Percentiles rank a stretch among this genome's conserved stretches.
These are phyloP conservation scores for Aulostomus chinensis DNA, from an alignment of 2,797 vertebrate genomes.

Conservation along the genomic window DNA sequence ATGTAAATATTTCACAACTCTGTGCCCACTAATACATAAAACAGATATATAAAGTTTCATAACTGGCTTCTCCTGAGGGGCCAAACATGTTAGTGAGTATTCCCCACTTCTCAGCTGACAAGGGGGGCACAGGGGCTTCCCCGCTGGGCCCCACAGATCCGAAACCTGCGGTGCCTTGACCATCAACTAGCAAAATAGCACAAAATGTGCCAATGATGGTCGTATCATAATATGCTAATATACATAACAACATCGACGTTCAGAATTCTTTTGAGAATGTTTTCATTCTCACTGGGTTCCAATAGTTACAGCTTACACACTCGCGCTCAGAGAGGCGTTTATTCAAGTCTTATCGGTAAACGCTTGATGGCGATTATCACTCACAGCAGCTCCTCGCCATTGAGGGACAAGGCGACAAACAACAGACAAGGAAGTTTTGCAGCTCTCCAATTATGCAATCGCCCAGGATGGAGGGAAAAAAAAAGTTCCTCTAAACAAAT, in stretches of 20 bases:
- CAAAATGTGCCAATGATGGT: conserved; percentile 1
- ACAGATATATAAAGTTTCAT: conserved; percentile 83
- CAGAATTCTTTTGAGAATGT: no score
- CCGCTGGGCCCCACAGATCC: conserved; percentile 39
- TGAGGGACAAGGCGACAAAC: conserved; percentile 18
- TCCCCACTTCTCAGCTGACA: conserved; percentile 65
- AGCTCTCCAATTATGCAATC: no score
- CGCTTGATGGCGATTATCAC: conserved; percentile 38
- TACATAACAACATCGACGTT: no score
- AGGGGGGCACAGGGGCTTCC: conserved; percentile 53
- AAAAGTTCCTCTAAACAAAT: conserved; percentile 53
- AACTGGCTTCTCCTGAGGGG: conserved; percentile 70
- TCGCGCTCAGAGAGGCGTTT: no score
- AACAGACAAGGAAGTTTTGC: conserved; percentile 47
- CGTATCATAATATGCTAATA: no score
- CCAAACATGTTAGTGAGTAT: conserved; percentile 74
- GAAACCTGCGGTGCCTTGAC: conserved; percentile 9
- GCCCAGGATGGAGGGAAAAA: no score
- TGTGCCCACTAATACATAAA: conserved; percentile 80
- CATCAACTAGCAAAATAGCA: conserved; percentile 19
- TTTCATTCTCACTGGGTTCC: no score
- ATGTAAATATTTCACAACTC: conserved; percentile 84
- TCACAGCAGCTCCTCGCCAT: conserved; percentile 45
- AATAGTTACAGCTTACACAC: no score
- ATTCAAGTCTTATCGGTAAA: conserved; percentile 30